phyloP scores from a whole-genome alignment of 2,113 vertebrate species.

The Thunnus thynnus region DNA sequence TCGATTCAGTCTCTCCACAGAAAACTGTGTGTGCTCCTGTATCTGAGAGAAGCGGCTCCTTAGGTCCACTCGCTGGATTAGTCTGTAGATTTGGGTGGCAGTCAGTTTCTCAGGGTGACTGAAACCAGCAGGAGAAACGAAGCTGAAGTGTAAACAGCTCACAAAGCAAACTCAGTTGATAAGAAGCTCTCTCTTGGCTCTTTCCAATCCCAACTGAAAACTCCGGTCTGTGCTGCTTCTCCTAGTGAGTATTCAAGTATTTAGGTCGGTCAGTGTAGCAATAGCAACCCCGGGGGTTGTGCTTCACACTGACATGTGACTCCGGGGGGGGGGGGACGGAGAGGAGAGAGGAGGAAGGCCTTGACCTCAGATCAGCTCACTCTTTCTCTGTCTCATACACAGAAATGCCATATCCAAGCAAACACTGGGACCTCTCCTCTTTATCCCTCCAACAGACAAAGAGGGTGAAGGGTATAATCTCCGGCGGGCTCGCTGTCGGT shows the following conservation, averaged over 20 bases:
- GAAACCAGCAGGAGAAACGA: neutral
- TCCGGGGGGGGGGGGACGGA: neutral
- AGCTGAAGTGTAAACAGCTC: neutral
- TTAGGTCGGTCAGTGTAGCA: conserved; percentile 42
- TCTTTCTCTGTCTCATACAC: conserved; percentile 46
- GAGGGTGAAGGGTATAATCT: conserved; percentile 23
- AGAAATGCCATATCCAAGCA: conserved; percentile 51
- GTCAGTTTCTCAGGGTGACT: neutral
- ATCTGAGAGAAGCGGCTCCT: neutral
- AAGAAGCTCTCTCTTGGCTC: neutral
- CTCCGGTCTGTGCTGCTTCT: conserved; percentile 23
- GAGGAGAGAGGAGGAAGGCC: conserved; percentile 42
- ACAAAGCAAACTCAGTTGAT: conserved; percentile 21
- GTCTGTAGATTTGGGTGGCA: neutral
- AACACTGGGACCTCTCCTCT: conserved; percentile 19
- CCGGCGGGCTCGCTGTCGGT: conserved; percentile 25
- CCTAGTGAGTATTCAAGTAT: conserved; percentile 34
- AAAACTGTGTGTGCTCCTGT: neutral
- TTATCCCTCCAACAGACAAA: conserved; percentile 20
- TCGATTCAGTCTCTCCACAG: neutral
- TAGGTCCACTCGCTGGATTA: neutral
- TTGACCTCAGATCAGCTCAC: conserved; percentile 65
- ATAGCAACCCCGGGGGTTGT: conserved; percentile 27
- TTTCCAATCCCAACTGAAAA: neutral
- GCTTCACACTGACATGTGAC: conserved; percentile 71